Conservation (phyloP, 2,113 vertebrate species). For the Cinclus mexicanus region DNA sequence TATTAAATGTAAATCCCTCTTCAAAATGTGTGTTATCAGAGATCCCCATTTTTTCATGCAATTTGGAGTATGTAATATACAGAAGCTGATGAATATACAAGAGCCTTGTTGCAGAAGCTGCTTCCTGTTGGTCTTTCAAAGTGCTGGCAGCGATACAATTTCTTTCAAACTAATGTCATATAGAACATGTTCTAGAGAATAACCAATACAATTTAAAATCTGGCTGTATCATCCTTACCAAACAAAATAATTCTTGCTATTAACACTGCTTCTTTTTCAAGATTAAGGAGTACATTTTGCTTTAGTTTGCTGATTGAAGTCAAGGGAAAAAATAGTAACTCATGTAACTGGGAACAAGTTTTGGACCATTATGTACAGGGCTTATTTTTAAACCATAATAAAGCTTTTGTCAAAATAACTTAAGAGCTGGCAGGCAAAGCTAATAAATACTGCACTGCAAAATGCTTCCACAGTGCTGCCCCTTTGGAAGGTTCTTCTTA, state of each 20-base stretch:
- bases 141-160: background rate
- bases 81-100: constrained; percentile 48
- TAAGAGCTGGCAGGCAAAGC: background rate
- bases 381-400: background rate
- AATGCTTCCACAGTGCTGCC: background rate
- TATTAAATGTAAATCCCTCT: constrained; percentile 86
- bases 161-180: constrained; percentile 15
- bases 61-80: constrained; percentile 54
- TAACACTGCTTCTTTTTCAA: background rate
- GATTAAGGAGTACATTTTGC: background rate
- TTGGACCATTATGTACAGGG: background rate
- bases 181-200: background rate
- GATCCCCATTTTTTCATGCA: constrained; percentile 43
- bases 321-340: background rate
- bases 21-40: constrained; percentile 49
- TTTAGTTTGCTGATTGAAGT: background rate
- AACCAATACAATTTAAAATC: background rate
- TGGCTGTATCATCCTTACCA: background rate
- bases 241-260: constrained; percentile 22
- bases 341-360: background rate
- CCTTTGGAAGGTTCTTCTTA: background rate
- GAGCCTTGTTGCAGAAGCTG: constrained; percentile 15
- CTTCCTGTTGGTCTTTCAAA: constrained; percentile 40
- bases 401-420: constrained; percentile 19
- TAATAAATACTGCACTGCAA: background rate